A percentile compares a stretch with the other conserved stretches of the same genome.
Conservation (phyloP, 1,140 invertebrate genomes). For the Drosophila leontia region DNA sequence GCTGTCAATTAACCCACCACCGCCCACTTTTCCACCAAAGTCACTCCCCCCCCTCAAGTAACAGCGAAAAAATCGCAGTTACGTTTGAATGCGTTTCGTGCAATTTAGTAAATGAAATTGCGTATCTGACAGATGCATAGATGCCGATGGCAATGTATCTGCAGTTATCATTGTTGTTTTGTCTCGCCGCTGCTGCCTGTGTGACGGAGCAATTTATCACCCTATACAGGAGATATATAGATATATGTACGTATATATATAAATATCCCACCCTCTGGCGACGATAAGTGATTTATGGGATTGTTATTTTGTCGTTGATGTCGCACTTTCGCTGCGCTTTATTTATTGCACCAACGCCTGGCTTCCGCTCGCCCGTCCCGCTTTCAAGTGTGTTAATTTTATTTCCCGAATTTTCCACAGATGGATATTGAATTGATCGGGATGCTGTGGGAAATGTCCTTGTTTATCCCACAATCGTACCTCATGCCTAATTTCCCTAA, state of each 20-base stretch:
- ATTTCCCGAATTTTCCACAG: slow-evolving; percentile 50
- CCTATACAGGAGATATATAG: slow-evolving; percentile 18
- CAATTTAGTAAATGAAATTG: slow-evolving; percentile 73
- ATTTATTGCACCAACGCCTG: slow-evolving; percentile 60
- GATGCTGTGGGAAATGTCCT: slow-evolving; percentile 26
- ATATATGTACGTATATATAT: slow-evolving; percentile 3
- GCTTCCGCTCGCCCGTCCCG: slow-evolving; percentile 5
- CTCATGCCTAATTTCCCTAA: slow-evolving; percentile 44
- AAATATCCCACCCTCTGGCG: slow-evolving; percentile 3
- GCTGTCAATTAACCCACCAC: slow-evolving; percentile 31
- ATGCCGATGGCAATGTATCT: slow-evolving; percentile 40
- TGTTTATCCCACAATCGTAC: slow-evolving; percentile 2
- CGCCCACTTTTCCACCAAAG: slow-evolving; percentile 9
- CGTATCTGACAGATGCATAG: slow-evolving; percentile 68
- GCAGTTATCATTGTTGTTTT: slow-evolving; percentile 68
- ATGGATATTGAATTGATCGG: slow-evolving; percentile 32
- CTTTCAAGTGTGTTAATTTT: slow-evolving; percentile 76
- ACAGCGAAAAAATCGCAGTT: slow-evolving; percentile 15
- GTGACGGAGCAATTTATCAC: slow-evolving; percentile 56
- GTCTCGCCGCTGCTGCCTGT: slow-evolving; percentile 24
- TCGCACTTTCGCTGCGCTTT: slow-evolving; percentile 77
- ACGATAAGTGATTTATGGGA: slow-evolving; percentile 80
- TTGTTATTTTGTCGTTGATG: slow-evolving; percentile 82
- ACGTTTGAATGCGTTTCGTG: slow-evolving; percentile 48
- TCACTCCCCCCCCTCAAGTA: neutral